A percentile compares a stretch with the other conserved stretches of the same genome.
Evolutionary conservation across 2,888 invertebrate genomes (phyloP).

Genomic region (Apodemia hepburni): DNA sequence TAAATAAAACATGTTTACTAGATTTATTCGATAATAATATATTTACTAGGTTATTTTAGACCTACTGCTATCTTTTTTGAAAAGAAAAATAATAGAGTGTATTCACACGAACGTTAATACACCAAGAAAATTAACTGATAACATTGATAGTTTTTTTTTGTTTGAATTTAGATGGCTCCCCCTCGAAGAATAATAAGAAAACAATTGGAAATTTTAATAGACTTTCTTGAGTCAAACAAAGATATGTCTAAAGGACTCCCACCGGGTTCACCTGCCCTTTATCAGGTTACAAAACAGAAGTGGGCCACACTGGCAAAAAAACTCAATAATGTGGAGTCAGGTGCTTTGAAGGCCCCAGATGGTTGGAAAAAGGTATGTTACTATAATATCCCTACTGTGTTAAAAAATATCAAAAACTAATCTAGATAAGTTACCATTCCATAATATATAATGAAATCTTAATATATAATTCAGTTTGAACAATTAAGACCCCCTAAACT

Average conservation of each 20-base stretch:
- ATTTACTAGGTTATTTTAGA: no score
- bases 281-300: constrained; percentile 52
- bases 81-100: no score
- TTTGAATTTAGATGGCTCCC: constrained; percentile 56
- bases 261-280: constrained; percentile 48
- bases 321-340: constrained; percentile 55
- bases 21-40: background rate
- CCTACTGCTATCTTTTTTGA: no score
- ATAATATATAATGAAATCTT: no score
- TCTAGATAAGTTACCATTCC: no score
- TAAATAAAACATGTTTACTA: background rate
- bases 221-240: constrained; percentile 58
- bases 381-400: background rate
- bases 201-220: constrained; percentile 59
- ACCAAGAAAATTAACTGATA: no score
- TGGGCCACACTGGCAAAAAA: constrained; percentile 59
- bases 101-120: background rate
- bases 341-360: constrained; percentile 56
- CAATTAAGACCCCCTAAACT: no score
- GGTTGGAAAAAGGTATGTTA: constrained; percentile 61
- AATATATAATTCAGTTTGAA: no score
- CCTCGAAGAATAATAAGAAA: constrained; percentile 56
- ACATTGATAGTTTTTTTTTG: constrained; percentile 11
- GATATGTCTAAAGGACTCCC: constrained; percentile 55
- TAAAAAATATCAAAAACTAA: no score